Evolutionary conservation across 2,113 vertebrate genomes (phyloP).

Genomic region (Corythornis vintsioides): DNA sequence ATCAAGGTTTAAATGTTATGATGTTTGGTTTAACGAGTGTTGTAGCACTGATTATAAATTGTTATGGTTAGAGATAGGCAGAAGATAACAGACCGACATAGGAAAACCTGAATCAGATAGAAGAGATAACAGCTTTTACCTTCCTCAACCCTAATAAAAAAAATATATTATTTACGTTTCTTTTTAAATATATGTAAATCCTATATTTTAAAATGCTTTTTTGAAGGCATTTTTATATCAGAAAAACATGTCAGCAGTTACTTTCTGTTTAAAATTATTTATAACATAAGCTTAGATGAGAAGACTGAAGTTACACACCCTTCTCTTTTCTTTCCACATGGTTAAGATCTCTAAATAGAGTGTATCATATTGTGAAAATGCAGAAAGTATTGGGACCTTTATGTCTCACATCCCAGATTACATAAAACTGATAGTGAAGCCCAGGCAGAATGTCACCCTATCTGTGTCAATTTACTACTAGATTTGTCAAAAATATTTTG

Average conservation of each 20-base stretch:
- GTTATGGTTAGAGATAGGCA: not conserved
- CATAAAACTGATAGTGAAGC: not conserved
- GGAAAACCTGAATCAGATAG: not conserved
- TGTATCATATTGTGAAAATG: not conserved
- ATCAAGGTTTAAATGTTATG: not conserved
- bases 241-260: not conserved
- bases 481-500: not conserved
- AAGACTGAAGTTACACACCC: not conserved
- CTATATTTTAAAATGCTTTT: not conserved
- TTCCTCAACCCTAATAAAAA: accelerated
- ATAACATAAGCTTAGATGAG: not conserved
- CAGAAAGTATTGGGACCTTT: not conserved
- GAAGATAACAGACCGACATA: not conserved
- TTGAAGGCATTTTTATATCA: not conserved
- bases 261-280: not conserved
- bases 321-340: not conserved
- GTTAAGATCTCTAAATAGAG: not conserved
- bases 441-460: not conserved
- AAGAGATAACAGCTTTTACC: not conserved
- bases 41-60: not conserved
- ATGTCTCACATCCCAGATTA: not conserved
- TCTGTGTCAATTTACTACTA: not conserved
- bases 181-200: too few species aligned
- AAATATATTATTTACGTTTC: not conserved
- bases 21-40: not conserved